Conservation (phyloP, 2,797 vertebrate genomes). For the Sebastolobus altivelis region DNA sequence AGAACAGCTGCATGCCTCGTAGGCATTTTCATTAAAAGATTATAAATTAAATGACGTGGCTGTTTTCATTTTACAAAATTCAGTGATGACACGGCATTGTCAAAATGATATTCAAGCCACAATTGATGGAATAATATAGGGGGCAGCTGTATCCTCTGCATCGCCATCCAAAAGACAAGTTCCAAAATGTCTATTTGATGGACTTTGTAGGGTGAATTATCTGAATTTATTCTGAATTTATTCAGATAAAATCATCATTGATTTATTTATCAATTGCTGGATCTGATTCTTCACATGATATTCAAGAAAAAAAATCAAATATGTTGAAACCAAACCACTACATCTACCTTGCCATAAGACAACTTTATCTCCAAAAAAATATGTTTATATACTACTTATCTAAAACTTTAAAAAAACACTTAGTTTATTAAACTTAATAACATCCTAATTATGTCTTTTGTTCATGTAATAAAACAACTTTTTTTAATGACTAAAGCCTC, state of each 20-base stretch:
- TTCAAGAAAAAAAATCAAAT: background rate
- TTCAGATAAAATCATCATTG: too few relatives aligned
- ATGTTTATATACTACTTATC: background rate
- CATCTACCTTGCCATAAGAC: background rate
- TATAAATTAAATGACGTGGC: background rate
- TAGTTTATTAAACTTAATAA: too few relatives aligned
- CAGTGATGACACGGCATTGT: background rate
- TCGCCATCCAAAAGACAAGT: background rate
- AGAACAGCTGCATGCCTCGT: background rate
- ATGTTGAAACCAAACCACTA: background rate
- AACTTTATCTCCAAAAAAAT: background rate
- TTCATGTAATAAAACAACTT: background rate
- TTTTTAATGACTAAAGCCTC: background rate
- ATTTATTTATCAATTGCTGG: background rate
- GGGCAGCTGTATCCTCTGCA: background rate
- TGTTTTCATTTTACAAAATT: background rate
- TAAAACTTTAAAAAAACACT: background rate
- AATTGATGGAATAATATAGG: background rate
- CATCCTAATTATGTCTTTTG: background rate
- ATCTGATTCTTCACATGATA: background rate
- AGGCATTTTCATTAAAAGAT: background rate
- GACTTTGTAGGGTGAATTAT: background rate
- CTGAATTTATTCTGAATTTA: too few relatives aligned
- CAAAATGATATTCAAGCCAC: background rate
- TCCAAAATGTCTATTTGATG: background rate